Base-by-base conservation (phyloP, 2,888 invertebrate genomes). In the Lasioglossum morio region DNA sequence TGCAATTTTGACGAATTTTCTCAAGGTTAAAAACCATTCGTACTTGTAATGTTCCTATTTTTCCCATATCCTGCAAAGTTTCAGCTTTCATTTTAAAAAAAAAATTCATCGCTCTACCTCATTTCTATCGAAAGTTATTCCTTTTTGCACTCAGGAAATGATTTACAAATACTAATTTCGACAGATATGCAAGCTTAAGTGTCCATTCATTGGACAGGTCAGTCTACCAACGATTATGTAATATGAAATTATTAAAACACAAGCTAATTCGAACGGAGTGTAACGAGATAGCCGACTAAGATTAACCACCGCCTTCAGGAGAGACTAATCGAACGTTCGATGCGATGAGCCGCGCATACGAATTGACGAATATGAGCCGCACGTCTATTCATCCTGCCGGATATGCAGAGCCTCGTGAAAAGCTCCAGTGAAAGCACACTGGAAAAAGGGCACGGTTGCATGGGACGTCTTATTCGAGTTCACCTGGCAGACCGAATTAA, bases 311-410 rank as follows among this genome's bases (percentile, higher is more conserved):
- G 88, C 85, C 88, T 85, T 48, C 46, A 27, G 72, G 81, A 60
- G 78, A 72, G 66, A 80, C 81, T 84, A 88, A 79, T 82, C 80
- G 79, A 88, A 88, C 86, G 69, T 81, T 86, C 88, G 77, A 85
- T 82, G 81, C 40, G 43, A 73, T 69, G 78, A 79, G 77, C 66
- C 66, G 85, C 78, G 89, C 89, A 89, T 89, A 90, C 85, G 80
- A 89, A 89, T 89, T 40, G 87, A 80, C 83, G 82, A 82, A 89
- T 89, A 90, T 90, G 88, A 90, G 77, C 77, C 72, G 79, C 34
- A 70, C 63, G 73, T 89, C 82, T 77, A 79, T 82, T 89, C 88
- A 80, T 48, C 14, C 57, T 30, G 19, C 77, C 53, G 81, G 90
- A 89, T 88, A 87, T 85, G 80, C 89, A 74, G 73, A 46, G 80